Percentiles rank a stretch among this genome's conserved stretches.
phyloP scores from a whole-genome alignment of 2,113 vertebrate genomes.

The Chlamydotis undulata region DNA sequence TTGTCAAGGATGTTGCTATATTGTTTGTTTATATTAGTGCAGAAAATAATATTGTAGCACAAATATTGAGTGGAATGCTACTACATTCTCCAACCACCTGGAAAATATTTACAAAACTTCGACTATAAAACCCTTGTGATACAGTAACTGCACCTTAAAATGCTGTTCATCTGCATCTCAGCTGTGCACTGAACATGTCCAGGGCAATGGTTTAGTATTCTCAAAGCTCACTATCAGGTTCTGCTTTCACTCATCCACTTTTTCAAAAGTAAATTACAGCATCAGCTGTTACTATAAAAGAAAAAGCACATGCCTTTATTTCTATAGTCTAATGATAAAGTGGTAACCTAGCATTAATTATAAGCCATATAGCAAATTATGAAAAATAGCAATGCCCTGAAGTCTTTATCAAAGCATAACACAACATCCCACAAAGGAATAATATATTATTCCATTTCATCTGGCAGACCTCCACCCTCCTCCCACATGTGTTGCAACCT shows the following conservation, averaged over 20 bases:
- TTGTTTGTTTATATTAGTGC: neutral
- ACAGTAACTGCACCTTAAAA: neutral
- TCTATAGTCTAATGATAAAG: neutral
- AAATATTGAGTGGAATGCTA: neutral
- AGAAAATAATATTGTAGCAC: neutral
- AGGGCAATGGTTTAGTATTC: neutral
- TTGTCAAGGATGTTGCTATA: neutral
- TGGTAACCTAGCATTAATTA: neutral
- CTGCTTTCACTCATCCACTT: neutral
- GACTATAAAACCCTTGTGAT: neutral
- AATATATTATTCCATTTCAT: neutral
- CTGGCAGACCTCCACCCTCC: neutral
- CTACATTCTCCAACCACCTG: neutral
- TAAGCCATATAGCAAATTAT: neutral
- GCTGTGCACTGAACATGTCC: neutral
- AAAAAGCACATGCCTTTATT: neutral
- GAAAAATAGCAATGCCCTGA: conserved; percentile 18
- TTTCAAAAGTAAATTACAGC: neutral
- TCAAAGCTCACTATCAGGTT: neutral
- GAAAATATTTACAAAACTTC: neutral
- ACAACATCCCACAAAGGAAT: neutral
- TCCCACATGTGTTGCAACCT: neutral
- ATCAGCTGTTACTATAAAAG: neutral
- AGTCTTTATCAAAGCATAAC: conserved; percentile 13
- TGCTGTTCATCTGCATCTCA: rapidly evolving